Percentiles rank a stretch among this genome's conserved stretches.
Conservation (phyloP, 2,797 vertebrate genomes). For the Macrochelys suwanniensis region DNA sequence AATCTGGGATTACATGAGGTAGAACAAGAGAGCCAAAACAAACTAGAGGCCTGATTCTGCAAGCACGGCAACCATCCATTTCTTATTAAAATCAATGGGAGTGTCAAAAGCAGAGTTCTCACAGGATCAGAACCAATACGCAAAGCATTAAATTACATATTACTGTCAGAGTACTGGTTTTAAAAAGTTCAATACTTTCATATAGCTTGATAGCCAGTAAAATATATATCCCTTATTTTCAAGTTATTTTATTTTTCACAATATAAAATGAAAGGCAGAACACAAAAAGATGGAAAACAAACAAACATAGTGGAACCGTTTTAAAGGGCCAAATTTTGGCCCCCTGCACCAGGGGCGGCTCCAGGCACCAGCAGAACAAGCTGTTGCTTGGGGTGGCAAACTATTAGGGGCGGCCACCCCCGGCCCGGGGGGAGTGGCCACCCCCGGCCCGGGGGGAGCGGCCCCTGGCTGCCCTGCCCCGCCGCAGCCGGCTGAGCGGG, state of each 20-base stretch:
- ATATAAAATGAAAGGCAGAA: background rate
- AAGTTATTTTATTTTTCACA: background rate
- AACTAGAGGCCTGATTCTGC: accelerated
- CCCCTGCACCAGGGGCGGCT: background rate
- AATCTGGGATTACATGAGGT: background rate
- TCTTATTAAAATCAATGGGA: background rate
- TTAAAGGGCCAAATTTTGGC: background rate
- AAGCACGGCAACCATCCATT: background rate
- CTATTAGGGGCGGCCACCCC: no score
- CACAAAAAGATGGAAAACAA: background rate
- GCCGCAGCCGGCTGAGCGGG: no score
- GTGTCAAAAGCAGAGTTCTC: background rate
- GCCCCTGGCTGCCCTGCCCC: no score
- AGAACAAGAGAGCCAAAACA: background rate
- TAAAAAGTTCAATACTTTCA: background rate
- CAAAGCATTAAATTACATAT: background rate
- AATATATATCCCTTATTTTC: no score
- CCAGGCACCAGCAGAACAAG: no score
- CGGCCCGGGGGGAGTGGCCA: no score
- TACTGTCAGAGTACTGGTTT: background rate
- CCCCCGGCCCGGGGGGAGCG: no score
- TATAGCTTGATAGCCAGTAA: background rate
- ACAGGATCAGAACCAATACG: background rate
- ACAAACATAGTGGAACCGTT: background rate
- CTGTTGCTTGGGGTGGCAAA: no score